phyloP scores from a whole-genome alignment of 2,797 vertebrate genomes.

The Cyprinodon diabolis region DNA sequence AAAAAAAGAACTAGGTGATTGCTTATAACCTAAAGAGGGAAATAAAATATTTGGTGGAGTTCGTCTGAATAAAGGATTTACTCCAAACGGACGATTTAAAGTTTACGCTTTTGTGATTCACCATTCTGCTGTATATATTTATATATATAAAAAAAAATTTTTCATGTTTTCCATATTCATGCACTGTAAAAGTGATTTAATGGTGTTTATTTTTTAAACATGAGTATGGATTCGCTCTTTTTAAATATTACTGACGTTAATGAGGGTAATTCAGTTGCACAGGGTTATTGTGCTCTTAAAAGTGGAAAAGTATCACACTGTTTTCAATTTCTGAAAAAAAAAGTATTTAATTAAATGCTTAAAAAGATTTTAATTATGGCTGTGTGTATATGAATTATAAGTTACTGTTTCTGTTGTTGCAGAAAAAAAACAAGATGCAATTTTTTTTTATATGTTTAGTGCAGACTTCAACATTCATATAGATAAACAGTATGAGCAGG shows the following conservation, averaged over 20 bases:
- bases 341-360: constrained; percentile 58
- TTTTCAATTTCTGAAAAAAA: constrained; percentile 55
- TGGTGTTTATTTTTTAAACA: constrained; percentile 29
- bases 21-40: constrained; percentile 4
- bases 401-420: not conserved
- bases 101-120: constrained; percentile 39
- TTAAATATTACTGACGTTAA: constrained; percentile 48
- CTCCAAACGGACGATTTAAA: constrained; percentile 7
- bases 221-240: constrained; percentile 34
- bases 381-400: constrained; percentile 24
- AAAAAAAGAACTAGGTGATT: constrained; percentile 42
- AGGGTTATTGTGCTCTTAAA: constrained; percentile 43
- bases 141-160: constrained; percentile 33
- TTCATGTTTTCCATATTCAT: constrained; percentile 41
- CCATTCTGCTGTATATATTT: constrained; percentile 58
- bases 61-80: not conserved
- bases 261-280: constrained; percentile 46
- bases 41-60: constrained; percentile 20
- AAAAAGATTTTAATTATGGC: constrained; percentile 24
- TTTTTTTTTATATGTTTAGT: constrained; percentile 4
- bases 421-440: constrained; percentile 7
- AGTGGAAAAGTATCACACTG: constrained; percentile 56
- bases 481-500: not conserved
- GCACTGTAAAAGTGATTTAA: constrained; percentile 40
- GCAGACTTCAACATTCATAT: constrained; percentile 2